Evolutionary conservation across 2,888 invertebrate species (phyloP).

Genomic region (Onchidella celtica): DNA sequence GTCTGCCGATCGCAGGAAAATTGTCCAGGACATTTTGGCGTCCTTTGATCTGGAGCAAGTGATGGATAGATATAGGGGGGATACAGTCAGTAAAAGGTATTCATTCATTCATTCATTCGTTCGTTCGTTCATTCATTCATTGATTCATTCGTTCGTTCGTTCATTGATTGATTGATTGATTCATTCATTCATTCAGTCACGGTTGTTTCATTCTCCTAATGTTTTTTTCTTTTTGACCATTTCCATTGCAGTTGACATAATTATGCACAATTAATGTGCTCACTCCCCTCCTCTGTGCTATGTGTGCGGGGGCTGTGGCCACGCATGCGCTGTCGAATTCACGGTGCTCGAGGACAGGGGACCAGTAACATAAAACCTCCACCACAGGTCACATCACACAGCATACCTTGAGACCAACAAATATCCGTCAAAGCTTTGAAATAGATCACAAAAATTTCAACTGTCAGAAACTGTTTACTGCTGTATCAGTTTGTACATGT

Average conservation of each 20-base stretch:
- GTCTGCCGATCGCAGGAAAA: not conserved
- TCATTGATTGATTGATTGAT: not conserved
- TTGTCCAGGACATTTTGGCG: constrained; percentile 31
- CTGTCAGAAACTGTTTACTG: too few species aligned
- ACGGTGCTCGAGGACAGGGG: too few species aligned
- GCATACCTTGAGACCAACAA: too few species aligned
- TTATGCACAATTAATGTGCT: too few species aligned
- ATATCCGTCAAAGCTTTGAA: too few species aligned
- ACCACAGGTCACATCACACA: too few species aligned
- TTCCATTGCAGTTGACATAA: not conserved
- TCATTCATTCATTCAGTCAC: not conserved
- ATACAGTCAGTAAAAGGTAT: constrained; percentile 28
- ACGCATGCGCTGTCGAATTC: too few species aligned
- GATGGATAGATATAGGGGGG: constrained; percentile 42
- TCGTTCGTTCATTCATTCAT: not conserved
- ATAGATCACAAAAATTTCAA: too few species aligned
- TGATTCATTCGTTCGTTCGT: not conserved
- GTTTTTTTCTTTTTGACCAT: not conserved
- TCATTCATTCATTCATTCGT: not conserved
- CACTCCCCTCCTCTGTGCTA: too few species aligned
- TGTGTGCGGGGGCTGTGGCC: too few species aligned
- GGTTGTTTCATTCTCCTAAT: not conserved
- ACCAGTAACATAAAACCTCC: too few species aligned
- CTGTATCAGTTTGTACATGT: too few species aligned
- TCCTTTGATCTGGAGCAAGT: constrained; percentile 37